Evolutionary conservation across 2,113 vertebrate species (phyloP).

Genomic region (Numida meleagris): DNA sequence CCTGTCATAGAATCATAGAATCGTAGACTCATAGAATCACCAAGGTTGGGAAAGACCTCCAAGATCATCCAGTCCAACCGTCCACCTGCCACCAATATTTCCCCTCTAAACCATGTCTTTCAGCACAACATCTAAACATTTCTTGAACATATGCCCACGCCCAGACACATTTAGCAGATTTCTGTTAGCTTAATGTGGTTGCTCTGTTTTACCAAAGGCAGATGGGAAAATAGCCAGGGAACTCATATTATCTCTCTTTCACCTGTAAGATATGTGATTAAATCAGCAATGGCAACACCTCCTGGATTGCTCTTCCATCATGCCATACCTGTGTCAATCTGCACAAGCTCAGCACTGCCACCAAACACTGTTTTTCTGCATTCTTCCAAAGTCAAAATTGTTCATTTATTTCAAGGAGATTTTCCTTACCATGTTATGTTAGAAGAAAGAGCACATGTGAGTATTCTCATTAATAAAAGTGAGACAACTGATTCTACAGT

Average conservation of each 20-base stretch:
- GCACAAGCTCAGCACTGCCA: neutral
- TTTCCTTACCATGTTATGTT: neutral
- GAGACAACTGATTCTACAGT: neutral
- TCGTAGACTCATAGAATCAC: no score
- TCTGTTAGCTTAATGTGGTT: neutral
- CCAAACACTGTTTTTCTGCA: neutral
- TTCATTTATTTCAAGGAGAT: neutral
- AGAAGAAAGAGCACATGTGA: neutral
- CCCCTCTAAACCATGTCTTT: no score
- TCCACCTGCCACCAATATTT: no score
- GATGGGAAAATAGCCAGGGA: neutral
- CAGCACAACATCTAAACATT: no score
- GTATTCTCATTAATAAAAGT: neutral
- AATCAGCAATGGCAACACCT: neutral
- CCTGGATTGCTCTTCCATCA: neutral
- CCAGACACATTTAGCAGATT: neutral
- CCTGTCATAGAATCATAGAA: neutral
- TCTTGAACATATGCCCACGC: no score
- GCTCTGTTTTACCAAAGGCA: neutral
- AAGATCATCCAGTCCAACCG: no score
- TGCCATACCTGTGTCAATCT: neutral
- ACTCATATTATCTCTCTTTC: neutral
- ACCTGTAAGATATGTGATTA: neutral
- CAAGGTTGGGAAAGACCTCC: no score
- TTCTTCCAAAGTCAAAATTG: neutral